Percentiles rank a stretch among this genome's conserved stretches.
phyloP scores from a whole-genome alignment of 2,888 invertebrate genomes.

The Himalopsyche japonica region DNA sequence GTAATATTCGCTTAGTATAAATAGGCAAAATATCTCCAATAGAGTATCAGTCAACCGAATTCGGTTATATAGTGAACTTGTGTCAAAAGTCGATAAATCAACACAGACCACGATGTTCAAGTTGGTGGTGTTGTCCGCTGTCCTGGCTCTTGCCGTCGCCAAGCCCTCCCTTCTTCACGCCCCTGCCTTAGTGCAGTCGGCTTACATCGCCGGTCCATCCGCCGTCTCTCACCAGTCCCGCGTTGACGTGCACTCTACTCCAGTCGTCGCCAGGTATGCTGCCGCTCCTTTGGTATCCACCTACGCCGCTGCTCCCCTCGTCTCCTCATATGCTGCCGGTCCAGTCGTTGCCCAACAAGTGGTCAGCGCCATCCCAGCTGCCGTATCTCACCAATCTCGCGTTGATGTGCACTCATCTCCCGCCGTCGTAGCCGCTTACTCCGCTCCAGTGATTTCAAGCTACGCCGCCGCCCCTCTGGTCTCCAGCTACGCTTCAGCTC shows the following conservation, averaged over 20 bases:
- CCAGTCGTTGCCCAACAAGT: constrained; percentile 39
- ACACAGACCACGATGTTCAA: constrained; percentile 59
- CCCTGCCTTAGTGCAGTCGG: constrained; percentile 32
- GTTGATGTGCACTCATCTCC: constrained; percentile 51
- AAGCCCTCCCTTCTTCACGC: constrained; percentile 51
- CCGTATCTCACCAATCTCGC: constrained; percentile 56
- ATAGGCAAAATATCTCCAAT: neutral
- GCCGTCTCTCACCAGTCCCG: constrained; percentile 49
- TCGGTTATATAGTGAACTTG: constrained; percentile 38
- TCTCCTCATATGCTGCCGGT: constrained; percentile 15
- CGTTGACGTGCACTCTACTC: constrained; percentile 48
- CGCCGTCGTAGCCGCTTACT: constrained; percentile 48
- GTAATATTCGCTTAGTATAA: constrained; percentile 17
- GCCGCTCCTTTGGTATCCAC: constrained; percentile 23
- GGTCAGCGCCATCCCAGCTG: constrained; percentile 51
- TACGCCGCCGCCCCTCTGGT: constrained; percentile 19
- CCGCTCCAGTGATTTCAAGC: constrained; percentile 43
- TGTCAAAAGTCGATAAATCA: constrained; percentile 43
- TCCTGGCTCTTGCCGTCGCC: constrained; percentile 63
- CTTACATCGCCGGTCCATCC: constrained; percentile 44
- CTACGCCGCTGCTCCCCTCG: constrained; percentile 48
- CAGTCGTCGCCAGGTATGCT: constrained; percentile 22
- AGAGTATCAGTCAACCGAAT: constrained; percentile 36
- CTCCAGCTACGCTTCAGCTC: constrained; percentile 53
- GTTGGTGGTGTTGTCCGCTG: constrained; percentile 65